phyloP scores from a whole-genome alignment of 2,797 vertebrate genomes.

The Astyanax mexicanus region DNA sequence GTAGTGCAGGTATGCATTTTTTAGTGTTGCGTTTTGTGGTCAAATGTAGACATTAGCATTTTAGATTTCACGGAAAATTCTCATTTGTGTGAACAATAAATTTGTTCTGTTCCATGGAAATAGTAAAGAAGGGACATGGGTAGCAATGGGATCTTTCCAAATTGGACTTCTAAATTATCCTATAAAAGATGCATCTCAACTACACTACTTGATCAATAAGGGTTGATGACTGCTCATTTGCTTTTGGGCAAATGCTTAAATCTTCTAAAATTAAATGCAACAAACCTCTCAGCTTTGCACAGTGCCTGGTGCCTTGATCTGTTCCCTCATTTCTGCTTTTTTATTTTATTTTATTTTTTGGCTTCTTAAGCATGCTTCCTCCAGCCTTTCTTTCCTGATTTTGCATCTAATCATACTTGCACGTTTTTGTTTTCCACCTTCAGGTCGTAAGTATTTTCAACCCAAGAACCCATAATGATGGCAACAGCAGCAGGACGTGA shows the following conservation, averaged over 20 bases:
- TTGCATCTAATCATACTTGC: background rate
- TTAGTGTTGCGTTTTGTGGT: slow-evolving; percentile 19
- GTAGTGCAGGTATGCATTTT: slow-evolving; percentile 83
- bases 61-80: background rate
- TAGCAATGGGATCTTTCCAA: background rate
- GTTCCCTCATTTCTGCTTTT: background rate
- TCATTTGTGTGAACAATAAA: background rate
- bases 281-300: slow-evolving; percentile 30
- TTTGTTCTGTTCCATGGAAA: background rate
- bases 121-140: background rate
- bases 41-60: background rate
- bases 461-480: slow-evolving; percentile 51
- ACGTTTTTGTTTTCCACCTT: slow-evolving; percentile 17
- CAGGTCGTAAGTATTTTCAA: slow-evolving; percentile 72
- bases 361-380: slow-evolving; percentile 13
- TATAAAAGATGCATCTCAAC: slow-evolving; percentile 45
- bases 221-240: slow-evolving; percentile 45
- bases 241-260: slow-evolving; percentile 43
- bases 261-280: background rate
- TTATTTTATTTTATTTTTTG: background rate
- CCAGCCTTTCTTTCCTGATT: background rate
- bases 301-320: slow-evolving; percentile 33
- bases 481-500: slow-evolving; percentile 49
- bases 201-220: slow-evolving; percentile 63
- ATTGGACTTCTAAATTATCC: background rate